Percentiles rank a stretch among this genome's conserved stretches.
phyloP scores from a whole-genome alignment of 2,113 vertebrate genomes.

The Maccullochella peelii region DNA sequence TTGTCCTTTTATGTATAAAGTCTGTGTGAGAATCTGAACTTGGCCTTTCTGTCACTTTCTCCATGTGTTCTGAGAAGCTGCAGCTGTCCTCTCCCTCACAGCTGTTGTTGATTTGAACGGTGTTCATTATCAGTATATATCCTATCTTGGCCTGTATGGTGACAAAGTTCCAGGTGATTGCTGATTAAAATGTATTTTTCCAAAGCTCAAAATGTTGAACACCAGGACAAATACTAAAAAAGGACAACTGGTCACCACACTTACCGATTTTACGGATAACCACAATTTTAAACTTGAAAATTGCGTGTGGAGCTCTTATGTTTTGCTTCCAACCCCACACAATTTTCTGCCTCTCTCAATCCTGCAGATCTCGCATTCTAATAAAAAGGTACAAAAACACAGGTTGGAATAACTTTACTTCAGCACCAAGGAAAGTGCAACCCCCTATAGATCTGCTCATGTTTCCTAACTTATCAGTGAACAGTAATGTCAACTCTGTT shows the following conservation, averaged over 20 bases:
- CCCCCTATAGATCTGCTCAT: background rate
- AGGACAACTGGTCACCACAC: too few relatives aligned
- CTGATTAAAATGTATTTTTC: too few relatives aligned
- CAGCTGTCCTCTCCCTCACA: background rate
- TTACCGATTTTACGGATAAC: too few relatives aligned
- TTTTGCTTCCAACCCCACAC: background rate
- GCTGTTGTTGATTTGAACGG: background rate
- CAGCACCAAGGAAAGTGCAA: background rate
- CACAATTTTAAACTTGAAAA: too few relatives aligned
- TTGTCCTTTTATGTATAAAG: background rate
- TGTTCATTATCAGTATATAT: background rate
- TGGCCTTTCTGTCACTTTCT: background rate
- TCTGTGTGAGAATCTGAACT: background rate
- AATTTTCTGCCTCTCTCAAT: background rate
- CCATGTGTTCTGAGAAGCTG: background rate
- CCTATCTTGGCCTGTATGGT: background rate
- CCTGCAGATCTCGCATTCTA: too few relatives aligned
- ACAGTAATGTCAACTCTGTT: background rate
- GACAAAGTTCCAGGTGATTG: background rate
- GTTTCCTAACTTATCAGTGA: background rate
- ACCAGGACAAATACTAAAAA: too few relatives aligned
- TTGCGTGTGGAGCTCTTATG: too few relatives aligned
- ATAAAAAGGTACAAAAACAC: background rate
- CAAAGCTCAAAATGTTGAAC: too few relatives aligned
- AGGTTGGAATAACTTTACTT: background rate